phyloP scores from a whole-genome alignment of 2,888 invertebrate genomes.

The Thymelicus acteon region DNA sequence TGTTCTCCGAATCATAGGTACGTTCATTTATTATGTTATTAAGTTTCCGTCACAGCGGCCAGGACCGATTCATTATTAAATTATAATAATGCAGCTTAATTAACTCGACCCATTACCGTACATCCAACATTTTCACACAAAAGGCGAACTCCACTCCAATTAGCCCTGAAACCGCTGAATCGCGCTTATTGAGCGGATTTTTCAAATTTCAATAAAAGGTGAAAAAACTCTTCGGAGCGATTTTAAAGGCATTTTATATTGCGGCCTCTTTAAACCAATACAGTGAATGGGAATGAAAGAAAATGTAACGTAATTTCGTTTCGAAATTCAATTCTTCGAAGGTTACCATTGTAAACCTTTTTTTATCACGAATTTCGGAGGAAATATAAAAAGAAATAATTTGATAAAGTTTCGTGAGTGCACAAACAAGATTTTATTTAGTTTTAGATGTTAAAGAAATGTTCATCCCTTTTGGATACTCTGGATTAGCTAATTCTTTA shows the following conservation, averaged over 20 bases:
- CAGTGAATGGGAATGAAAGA: constrained; percentile 26
- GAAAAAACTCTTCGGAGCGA: constrained; percentile 14
- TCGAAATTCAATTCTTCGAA: constrained; percentile 25
- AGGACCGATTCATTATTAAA: neutral
- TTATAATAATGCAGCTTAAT: constrained; percentile 30
- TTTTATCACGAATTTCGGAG: constrained; percentile 6
- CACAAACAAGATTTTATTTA: neutral
- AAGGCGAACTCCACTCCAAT: constrained; percentile 35
- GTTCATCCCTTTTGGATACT: too few relatives aligned
- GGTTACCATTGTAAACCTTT: constrained; percentile 13
- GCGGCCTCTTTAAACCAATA: constrained; percentile 21
- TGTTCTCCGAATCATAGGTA: too few relatives aligned
- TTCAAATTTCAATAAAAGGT: constrained; percentile 33
- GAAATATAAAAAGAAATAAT: constrained; percentile 14
- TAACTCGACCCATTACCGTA: constrained; percentile 25
- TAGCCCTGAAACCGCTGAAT: constrained; percentile 34
- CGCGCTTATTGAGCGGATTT: constrained; percentile 30
- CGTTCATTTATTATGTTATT: neutral
- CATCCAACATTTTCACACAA: constrained; percentile 32
- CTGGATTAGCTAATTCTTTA: too few relatives aligned
- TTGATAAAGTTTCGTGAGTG: constrained; percentile 6
- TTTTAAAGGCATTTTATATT: constrained; percentile 15
- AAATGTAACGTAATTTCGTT: constrained; percentile 32
- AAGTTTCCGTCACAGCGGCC: neutral
- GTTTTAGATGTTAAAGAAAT: neutral